Percentiles rank a stretch among this genome's conserved stretches.
Conservation (phyloP, 2,113 vertebrate species). For the Mystacornis crossleyi region DNA sequence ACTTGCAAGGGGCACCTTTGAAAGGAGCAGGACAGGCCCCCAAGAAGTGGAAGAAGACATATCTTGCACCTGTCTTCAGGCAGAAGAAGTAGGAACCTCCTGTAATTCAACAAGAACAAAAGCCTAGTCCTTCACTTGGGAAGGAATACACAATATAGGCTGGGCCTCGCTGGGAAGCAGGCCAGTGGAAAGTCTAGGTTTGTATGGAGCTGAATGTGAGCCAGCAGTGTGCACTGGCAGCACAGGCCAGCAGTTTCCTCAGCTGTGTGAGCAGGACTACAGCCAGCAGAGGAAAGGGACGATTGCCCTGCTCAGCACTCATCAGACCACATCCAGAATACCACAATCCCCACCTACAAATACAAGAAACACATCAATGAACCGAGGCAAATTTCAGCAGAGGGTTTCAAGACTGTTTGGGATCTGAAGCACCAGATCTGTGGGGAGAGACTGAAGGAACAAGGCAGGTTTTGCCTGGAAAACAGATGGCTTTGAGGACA, state of each 20-base stretch:
- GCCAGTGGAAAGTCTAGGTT: background rate
- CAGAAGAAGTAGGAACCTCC: background rate
- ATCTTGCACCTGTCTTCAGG: background rate
- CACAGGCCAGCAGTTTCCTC: background rate
- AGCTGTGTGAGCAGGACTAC: rapidly evolving
- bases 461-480: background rate
- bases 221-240: background rate
- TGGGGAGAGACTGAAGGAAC: background rate
- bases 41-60: background rate
- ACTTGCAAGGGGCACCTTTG: background rate
- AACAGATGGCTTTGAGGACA: background rate
- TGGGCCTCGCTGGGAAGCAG: background rate
- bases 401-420: background rate
- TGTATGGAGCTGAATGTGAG: background rate
- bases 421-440: background rate
- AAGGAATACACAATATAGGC: background rate
- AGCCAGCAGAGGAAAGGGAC: background rate
- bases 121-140: background rate
- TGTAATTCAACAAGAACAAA: background rate
- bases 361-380: background rate
- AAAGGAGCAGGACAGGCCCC: background rate
- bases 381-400: background rate
- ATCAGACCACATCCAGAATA: background rate
- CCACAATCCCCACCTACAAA: background rate
- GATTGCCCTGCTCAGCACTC: rapidly evolving